These are phyloP conservation scores for Fregata magnificens DNA, from an alignment of 2,113 vertebrate species.

Conservation along the genomic window DNA sequence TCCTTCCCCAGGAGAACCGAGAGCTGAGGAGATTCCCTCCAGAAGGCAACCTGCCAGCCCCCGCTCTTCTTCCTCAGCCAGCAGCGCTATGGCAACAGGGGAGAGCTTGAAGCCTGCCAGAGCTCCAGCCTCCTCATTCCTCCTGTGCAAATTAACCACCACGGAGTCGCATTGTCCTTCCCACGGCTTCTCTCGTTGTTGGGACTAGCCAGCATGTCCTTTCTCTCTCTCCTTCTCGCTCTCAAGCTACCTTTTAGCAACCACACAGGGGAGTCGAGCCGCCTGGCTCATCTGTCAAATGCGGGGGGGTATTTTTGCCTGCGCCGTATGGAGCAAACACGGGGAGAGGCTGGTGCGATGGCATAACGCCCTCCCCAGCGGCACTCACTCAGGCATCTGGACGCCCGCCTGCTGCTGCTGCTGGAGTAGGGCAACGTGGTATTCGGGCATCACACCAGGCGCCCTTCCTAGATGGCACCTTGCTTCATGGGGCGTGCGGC, in stretches of 20 bases:
- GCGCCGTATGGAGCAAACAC: not conserved
- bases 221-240: not conserved
- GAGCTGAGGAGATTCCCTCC: conserved; percentile 34
- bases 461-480: not conserved
- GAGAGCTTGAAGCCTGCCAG: conserved; percentile 29
- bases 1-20: not conserved
- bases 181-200: not conserved
- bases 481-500: not conserved
- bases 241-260: not conserved
- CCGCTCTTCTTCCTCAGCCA: conserved; percentile 7
- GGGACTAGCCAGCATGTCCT: conserved; percentile 1
- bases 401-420: not conserved
- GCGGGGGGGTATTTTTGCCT: not conserved
- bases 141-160: conserved; percentile 38
- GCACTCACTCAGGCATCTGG: not conserved
- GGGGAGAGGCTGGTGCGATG: not conserved
- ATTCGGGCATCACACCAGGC: not conserved
- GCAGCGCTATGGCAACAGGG: conserved; percentile 65
- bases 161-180: not conserved
- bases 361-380: not conserved
- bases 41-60: conserved; percentile 6
- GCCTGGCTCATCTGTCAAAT: not conserved
- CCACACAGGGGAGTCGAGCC: not conserved
- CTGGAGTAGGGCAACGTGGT: not conserved
- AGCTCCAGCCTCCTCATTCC: conserved; percentile 2